Evolutionary conservation across 2,888 invertebrate genomes (phyloP).

Genomic region (Quadroppia sp.): DNA sequence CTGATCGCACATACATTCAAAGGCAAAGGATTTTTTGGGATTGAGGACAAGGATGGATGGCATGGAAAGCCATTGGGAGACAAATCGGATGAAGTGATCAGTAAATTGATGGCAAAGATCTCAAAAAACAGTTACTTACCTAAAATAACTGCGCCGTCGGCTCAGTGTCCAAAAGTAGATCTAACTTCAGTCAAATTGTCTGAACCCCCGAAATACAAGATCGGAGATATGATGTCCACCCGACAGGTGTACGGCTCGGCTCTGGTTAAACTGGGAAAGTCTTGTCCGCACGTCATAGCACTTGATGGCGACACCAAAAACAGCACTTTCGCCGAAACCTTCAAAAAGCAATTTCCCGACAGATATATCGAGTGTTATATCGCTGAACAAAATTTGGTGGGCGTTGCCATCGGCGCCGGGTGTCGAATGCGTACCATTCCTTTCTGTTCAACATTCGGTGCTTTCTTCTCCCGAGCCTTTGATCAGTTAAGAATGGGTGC

Average conservation of each 20-base stretch:
- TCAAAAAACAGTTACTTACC: conserved; percentile 56
- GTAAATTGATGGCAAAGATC: conserved; percentile 56
- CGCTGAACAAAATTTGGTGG: conserved; percentile 96
- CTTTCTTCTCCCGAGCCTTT: conserved; percentile 92
- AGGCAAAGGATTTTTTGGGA: conserved; percentile 75
- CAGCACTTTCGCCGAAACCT: conserved; percentile 91
- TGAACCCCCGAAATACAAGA: conserved; percentile 74
- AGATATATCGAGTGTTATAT: conserved; percentile 97
- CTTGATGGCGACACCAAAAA: conserved; percentile 98
- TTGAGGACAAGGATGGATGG: conserved; percentile 93
- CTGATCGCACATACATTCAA: conserved; percentile 94
- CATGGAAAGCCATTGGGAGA: conserved; percentile 94
- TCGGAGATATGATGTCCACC: conserved; percentile 67
- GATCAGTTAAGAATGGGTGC: conserved; percentile 99
- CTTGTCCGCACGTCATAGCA: conserved; percentile 73
- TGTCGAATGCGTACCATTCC: conserved; percentile 87
- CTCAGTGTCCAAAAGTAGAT: conserved; percentile 67
- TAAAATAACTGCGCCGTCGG: conserved; percentile 54
- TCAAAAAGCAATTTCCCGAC: conserved; percentile 64
- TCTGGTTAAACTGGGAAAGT: conserved; percentile 74
- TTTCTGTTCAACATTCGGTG: conserved; percentile 95
- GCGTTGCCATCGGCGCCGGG: conserved; percentile 89
- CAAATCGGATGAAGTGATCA: conserved; percentile 65
- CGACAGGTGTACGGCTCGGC: conserved; percentile 91
- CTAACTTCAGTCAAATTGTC: conserved; percentile 68